Evolutionary conservation across 1,140 invertebrate genomes (phyloP).

Genomic region (Trinorchestia longiramus): DNA sequence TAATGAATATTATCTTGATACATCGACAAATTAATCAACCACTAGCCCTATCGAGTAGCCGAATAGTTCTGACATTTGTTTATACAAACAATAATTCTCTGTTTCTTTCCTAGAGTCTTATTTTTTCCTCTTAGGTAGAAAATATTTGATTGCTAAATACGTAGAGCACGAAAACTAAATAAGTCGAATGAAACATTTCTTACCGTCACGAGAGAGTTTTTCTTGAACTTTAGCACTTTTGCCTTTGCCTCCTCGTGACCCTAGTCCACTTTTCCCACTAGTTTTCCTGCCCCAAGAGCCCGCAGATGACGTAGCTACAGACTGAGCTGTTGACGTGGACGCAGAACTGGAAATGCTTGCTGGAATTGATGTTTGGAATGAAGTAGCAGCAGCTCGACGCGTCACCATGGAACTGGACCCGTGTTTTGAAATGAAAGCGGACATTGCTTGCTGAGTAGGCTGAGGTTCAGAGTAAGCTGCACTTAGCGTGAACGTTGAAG

Average conservation of each 20-base stretch:
- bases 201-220: conserved; percentile 56
- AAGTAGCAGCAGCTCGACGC: neutral
- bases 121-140: too few species aligned
- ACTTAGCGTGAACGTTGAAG: neutral
- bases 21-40: neutral
- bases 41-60: too few species aligned
- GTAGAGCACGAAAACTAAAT: too few species aligned
- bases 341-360: neutral
- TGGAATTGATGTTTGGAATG: neutral
- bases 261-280: conserved; percentile 56
- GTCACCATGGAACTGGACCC: conserved; percentile 5
- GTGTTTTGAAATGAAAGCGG: conserved; percentile 29
- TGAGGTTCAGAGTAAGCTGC: neutral
- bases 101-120: too few species aligned
- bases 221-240: conserved; percentile 58
- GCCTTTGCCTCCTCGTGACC: conserved; percentile 56
- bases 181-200: neutral
- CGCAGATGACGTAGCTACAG: conserved; percentile 50
- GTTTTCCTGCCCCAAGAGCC: conserved; percentile 36
- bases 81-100: too few species aligned
- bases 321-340: neutral
- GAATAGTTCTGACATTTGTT: too few species aligned
- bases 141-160: too few species aligned
- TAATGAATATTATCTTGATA: too few species aligned
- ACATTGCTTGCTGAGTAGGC: neutral